phyloP scores from a whole-genome alignment of 2,888 invertebrate species.

The Tromatobia lineatoria region DNA sequence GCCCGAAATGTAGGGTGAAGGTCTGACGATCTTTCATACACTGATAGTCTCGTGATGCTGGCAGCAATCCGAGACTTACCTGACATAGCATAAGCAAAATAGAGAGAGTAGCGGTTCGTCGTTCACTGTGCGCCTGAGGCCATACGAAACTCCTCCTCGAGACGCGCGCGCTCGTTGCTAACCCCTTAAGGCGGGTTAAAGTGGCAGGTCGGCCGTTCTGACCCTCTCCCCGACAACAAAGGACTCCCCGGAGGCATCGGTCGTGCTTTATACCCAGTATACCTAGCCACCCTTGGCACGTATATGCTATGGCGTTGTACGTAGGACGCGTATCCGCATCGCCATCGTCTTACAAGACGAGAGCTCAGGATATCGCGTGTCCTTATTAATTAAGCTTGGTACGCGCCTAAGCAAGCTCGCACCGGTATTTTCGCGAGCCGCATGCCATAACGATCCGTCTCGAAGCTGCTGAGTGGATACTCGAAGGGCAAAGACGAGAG shows the following conservation, averaged over 20 bases:
- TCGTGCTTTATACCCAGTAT: constrained; percentile 75
- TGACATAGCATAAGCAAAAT: constrained; percentile 47
- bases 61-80: constrained; percentile 50
- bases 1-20: too few species aligned
- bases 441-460: constrained; percentile 83
- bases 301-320: neutral
- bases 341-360: constrained; percentile 78
- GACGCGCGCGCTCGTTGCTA: constrained; percentile 73
- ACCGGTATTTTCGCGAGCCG: constrained; percentile 71
- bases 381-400: constrained; percentile 85
- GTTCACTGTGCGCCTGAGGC: constrained; percentile 50
- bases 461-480: constrained; percentile 48
- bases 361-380: constrained; percentile 84
- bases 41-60: constrained; percentile 22
- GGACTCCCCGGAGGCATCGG: constrained; percentile 82
- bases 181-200: constrained; percentile 83
- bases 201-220: constrained; percentile 80
- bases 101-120: constrained; percentile 41
- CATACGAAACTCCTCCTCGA: constrained; percentile 70
- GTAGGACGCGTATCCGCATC: constrained; percentile 60
- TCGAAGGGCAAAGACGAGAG: constrained; percentile 52
- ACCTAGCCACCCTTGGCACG: constrained; percentile 50
- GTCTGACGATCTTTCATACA: neutral
- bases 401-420: constrained; percentile 72
- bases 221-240: constrained; percentile 84